Evolutionary conservation across 1,140 invertebrate genomes (phyloP).

Genomic region (Trachymyrmex septentrionalis): DNA sequence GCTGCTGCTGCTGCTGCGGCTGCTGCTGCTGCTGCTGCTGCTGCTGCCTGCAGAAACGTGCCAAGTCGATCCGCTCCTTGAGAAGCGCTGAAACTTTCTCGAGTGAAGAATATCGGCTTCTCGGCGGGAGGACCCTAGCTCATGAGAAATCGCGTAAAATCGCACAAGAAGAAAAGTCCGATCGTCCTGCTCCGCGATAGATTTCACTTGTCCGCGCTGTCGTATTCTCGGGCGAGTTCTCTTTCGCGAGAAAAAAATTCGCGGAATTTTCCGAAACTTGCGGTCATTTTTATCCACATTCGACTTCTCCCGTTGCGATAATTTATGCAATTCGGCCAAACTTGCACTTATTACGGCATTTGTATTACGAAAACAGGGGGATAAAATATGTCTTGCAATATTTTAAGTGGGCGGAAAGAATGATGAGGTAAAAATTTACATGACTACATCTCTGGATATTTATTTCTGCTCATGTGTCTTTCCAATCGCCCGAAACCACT

Average conservation of each 20-base stretch:
- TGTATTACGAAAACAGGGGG: not conserved
- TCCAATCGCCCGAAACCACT: not conserved
- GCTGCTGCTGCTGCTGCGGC: not conserved
- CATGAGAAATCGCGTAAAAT: slow-evolving; percentile 64
- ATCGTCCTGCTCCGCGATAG: slow-evolving; percentile 20
- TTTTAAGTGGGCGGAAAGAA: not conserved
- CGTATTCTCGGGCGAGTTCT: slow-evolving; percentile 1
- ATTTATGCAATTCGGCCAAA: not conserved
- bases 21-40: not conserved
- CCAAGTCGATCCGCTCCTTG: slow-evolving; percentile 49
- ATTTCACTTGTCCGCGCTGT: slow-evolving; percentile 19
- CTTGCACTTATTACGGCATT: not conserved
- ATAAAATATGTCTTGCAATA: not conserved
- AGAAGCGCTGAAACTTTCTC: slow-evolving; percentile 59
- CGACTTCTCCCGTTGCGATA: not conserved
- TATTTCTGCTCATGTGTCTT: not conserved
- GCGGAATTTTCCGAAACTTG: not conserved
- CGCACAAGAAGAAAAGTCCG: slow-evolving; percentile 54
- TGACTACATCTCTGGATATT: not conserved
- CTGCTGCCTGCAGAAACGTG: slow-evolving; percentile 37
- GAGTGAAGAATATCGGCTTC: slow-evolving; percentile 47
- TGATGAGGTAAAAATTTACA: slow-evolving; percentile 18
- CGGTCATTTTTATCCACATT: not conserved
- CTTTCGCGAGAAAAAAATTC: slow-evolving; percentile 16
- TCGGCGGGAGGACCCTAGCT: slow-evolving; percentile 21